Conservation (phyloP, 2,797 vertebrate species). For the Macrochelys suwanniensis region DNA sequence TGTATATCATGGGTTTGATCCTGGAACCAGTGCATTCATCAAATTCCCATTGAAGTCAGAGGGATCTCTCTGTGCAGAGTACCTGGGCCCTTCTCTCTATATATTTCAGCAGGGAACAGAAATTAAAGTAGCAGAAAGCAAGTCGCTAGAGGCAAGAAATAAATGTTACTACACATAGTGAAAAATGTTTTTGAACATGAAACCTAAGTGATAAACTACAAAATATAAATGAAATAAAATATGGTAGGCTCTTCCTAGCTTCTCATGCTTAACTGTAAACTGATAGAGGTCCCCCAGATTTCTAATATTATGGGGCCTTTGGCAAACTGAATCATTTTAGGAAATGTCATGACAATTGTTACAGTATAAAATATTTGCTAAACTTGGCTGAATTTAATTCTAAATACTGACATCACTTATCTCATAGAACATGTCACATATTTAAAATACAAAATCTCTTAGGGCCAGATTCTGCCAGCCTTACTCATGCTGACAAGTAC, state of each 20-base stretch:
- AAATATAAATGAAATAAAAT: constrained; percentile 25
- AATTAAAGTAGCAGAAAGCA: constrained; percentile 20
- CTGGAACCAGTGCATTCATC: not conserved
- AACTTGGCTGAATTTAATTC: not conserved
- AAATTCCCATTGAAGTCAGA: not conserved
- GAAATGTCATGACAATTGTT: not conserved
- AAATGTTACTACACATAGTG: not conserved
- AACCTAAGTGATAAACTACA: not conserved
- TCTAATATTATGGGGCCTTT: not conserved
- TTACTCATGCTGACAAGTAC: not conserved
- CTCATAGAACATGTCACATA: not conserved
- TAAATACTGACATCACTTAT: not conserved
- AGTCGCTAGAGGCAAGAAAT: not conserved
- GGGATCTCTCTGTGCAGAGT: not conserved
- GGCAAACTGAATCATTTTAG: not conserved
- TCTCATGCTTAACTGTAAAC: not conserved
- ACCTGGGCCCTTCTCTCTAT: not conserved
- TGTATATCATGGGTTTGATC: not conserved
- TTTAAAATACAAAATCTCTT: not conserved
- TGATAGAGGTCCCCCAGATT: not conserved
- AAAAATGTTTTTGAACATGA: not conserved
- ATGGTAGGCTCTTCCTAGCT: not conserved
- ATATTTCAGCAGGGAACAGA: not conserved
- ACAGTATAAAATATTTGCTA: not conserved
- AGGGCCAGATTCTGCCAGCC: not conserved